Evolutionary conservation across 2,113 vertebrate genomes (phyloP).

Genomic region (Megaptera novaeangliae): DNA sequence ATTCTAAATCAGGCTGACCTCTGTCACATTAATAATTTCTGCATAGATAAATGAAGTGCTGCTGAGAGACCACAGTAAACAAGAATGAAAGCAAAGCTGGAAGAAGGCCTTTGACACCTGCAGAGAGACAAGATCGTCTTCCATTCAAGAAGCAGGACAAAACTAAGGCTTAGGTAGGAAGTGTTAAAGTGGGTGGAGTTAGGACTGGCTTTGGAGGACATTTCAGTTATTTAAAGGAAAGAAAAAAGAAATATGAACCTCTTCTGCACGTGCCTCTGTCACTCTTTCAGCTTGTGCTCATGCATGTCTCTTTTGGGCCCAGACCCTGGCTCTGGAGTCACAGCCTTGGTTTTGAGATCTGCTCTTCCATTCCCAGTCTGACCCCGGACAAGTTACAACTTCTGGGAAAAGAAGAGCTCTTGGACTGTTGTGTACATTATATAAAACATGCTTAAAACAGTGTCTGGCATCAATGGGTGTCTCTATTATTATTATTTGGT

Average conservation of each 20-base stretch:
- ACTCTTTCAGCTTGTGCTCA: neutral
- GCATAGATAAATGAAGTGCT: neutral
- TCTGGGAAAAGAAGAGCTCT: neutral
- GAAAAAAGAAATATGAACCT: neutral
- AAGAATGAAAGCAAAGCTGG: neutral
- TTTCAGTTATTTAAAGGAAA: neutral
- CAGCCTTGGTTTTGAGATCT: neutral
- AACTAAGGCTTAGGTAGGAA: neutral
- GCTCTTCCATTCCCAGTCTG: neutral
- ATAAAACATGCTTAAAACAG: neutral
- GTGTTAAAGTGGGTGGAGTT: neutral
- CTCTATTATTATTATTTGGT: neutral
- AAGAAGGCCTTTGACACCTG: neutral
- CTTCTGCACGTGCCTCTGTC: neutral
- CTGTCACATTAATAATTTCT: conserved; percentile 14
- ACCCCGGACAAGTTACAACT: neutral
- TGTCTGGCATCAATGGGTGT: neutral
- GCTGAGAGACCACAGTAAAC: neutral
- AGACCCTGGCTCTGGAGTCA: neutral
- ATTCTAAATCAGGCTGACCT: neutral
- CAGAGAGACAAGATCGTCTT: neutral
- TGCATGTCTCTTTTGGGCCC: neutral
- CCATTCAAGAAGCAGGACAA: neutral
- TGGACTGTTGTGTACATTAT: neutral
- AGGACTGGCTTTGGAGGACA: neutral